Evolutionary conservation across 2,888 invertebrate species (phyloP), one percentile per base, ranked within the genome.

Genomic region (Xestia xanthographa): DNA sequence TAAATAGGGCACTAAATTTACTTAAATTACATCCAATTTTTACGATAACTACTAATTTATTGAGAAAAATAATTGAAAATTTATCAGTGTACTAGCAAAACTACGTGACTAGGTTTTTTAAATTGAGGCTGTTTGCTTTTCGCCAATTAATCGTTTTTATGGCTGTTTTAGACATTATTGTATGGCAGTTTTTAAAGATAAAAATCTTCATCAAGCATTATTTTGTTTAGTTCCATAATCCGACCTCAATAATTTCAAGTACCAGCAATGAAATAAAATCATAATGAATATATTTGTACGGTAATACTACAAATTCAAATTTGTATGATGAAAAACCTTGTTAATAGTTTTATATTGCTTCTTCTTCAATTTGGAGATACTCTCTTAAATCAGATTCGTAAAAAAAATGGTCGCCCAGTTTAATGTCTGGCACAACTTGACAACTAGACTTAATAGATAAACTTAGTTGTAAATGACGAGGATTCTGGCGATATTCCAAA

Each of bases 1-100:
- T 78, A 87, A 85, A 83, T 80, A 66, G 80, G 58, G 63, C 56
- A 81, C 73, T 71, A 77, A 79, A 82, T 85, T 83, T 79, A 63
- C 41, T 72, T 68, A 77, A 83, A 82, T 77, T 68, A 87, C 58
- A 63, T 63, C 50, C 14, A 62, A 34, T 67, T 75, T 79, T 67
- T 62, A 71, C 69, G 70, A 67, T 68, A 66, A 79, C 66, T 50
- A 34, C 14, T 56, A 70, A 62, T 67, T 75, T 76, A 66, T 79
- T 65, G 34, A 11, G 66, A 72, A 72, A 77, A 72, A 69, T 67
- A 72, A 71, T 73, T 71, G 70, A 41, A 67, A 71, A 75, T 62
- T 70, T 78, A 85, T 84, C 72, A 68, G 68, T 72, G 17, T 48
- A 29, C 29, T 73, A 62, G 26, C 68, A 14, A 38, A 60, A 50